These are phyloP conservation scores for Zaprionus africanus DNA, from an alignment of 1,140 invertebrate genomes.

Conservation along the genomic window DNA sequence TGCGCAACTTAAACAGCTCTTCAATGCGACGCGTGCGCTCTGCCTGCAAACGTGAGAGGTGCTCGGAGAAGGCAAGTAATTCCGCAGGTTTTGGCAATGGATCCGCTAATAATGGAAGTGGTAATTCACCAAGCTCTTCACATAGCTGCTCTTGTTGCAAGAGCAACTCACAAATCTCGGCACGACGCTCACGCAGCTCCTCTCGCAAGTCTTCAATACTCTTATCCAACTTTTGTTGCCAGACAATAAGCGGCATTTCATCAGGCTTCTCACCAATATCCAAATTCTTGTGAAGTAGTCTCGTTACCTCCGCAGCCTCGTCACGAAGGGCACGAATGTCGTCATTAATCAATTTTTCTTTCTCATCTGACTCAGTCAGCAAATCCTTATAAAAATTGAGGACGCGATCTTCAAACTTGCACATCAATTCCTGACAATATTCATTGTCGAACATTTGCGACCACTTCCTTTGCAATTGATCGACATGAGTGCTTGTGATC, in stretches of 20 bases:
- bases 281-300: conserved; percentile 49
- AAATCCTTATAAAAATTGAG: conserved; percentile 61
- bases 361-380: conserved; percentile 60
- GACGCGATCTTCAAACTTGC: conserved; percentile 57
- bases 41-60: conserved; percentile 41
- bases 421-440: conserved; percentile 54
- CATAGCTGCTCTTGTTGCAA: conserved; percentile 67
- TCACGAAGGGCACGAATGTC: conserved; percentile 46
- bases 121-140: conserved; percentile 59
- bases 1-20: conserved; percentile 51
- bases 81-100: conserved; percentile 63
- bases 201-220: conserved; percentile 54
- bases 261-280: conserved; percentile 40
- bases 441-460: conserved; percentile 56
- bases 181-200: conserved; percentile 46
- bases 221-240: conserved; percentile 58
- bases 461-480: conserved; percentile 60
- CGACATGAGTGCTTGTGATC: conserved; percentile 50
- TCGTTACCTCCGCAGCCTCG: conserved; percentile 45
- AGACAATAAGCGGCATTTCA: conserved; percentile 51
- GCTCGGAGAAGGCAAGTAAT: conserved; percentile 49
- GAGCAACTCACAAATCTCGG: conserved; percentile 64
- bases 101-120: conserved; percentile 55
- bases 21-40: conserved; percentile 42
- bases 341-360: conserved; percentile 25